These are phyloP conservation scores for human DNA, from an alignment of 2,113 vertebrate genomes.

Conservation along the genomic window DNA sequence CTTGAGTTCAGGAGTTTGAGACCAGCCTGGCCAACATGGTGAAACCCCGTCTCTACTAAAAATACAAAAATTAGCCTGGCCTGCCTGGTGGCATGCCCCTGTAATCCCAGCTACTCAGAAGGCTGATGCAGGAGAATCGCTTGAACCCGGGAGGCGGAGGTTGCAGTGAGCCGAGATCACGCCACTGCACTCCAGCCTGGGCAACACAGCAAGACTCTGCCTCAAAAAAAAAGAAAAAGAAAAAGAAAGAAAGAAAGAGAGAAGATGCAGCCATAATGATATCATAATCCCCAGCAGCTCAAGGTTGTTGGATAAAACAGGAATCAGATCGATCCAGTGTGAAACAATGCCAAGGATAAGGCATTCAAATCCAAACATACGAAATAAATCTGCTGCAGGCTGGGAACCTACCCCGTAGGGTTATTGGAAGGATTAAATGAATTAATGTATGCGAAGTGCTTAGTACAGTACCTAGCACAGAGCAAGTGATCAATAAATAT, in stretches of 20 bases:
- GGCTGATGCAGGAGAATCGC: too few relatives aligned
- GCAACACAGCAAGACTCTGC: too few relatives aligned
- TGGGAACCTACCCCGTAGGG: background rate
- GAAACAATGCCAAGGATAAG: conserved; percentile 31
- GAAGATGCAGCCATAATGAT: background rate
- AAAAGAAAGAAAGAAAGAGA: background rate
- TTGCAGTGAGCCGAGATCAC: too few relatives aligned
- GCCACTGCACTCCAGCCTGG: too few relatives aligned
- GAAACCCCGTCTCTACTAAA: too few relatives aligned
- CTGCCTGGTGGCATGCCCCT: too few relatives aligned
- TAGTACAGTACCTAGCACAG: background rate
- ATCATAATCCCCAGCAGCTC: background rate
- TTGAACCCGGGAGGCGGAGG: too few relatives aligned
- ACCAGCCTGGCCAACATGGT: too few relatives aligned
- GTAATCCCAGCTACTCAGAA: too few relatives aligned
- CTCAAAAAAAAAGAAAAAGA: too few relatives aligned
- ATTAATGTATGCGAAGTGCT: conserved; percentile 28
- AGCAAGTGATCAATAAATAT: conserved; percentile 46
- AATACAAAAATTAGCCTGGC: too few relatives aligned
- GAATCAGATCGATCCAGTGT: background rate
- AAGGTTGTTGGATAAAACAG: background rate
- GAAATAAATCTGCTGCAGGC: background rate
- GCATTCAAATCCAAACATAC: background rate
- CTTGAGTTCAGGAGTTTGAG: too few relatives aligned
- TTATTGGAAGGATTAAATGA: conserved; percentile 44